Percentiles rank a stretch among this genome's conserved stretches.
These are phyloP conservation scores for Rhagonycha fulva DNA, from an alignment of 2,888 invertebrate genomes.

Conservation along the genomic window DNA sequence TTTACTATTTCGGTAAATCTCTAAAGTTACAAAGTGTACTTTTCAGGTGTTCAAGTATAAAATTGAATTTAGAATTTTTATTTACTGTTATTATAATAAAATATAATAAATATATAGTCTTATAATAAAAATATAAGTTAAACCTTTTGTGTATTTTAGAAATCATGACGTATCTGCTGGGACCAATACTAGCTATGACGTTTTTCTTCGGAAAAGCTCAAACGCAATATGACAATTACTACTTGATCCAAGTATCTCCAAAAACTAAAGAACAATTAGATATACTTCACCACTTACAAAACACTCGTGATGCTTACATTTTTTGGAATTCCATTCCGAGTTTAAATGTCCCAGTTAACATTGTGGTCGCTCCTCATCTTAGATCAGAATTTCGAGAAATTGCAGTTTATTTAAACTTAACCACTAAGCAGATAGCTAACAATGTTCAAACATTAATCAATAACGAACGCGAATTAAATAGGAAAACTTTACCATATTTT, in stretches of 20 bases:
- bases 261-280: conserved; percentile 22
- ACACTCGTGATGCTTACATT: conserved; percentile 2
- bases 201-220: neutral
- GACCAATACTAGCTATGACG: neutral
- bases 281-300: neutral
- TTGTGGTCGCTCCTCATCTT: conserved; percentile 66
- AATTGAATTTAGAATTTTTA: too few relatives aligned
- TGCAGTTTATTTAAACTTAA: conserved; percentile 51
- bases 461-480: conserved; percentile 50
- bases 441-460: conserved; percentile 61
- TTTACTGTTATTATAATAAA: too few relatives aligned
- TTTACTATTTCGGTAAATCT: too few relatives aligned
- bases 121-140: too few relatives aligned
- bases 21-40: too few relatives aligned
- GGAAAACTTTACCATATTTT: conserved; percentile 46
- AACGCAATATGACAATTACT: conserved; percentile 40
- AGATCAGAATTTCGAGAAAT: conserved; percentile 54
- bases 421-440: conserved; percentile 56
- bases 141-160: too few relatives aligned
- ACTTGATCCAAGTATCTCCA: conserved; percentile 44
- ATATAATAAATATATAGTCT: too few relatives aligned
- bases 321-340: conserved; percentile 55
- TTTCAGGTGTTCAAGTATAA: too few relatives aligned
- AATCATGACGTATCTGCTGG: too few relatives aligned
- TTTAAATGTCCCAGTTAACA: conserved; percentile 52